Percentiles rank a stretch among this genome's conserved stretches.
Conservation (phyloP, 2,888 invertebrate genomes). For the Ethmia dodecea region DNA sequence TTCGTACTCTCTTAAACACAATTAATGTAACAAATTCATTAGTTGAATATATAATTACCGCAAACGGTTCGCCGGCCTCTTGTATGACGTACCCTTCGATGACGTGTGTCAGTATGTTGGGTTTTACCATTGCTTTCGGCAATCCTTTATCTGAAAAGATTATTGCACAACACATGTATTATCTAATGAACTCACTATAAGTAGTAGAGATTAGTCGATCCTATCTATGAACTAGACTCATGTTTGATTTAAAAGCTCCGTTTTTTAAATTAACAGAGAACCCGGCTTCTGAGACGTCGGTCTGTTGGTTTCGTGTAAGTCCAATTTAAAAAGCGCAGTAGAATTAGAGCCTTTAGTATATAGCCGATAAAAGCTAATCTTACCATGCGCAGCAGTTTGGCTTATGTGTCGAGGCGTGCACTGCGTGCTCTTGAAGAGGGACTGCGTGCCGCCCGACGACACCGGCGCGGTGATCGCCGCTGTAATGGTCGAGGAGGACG, state of each 20-base stretch:
- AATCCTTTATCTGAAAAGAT: conserved; percentile 73
- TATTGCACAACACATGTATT: background rate
- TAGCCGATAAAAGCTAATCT: conserved; percentile 9
- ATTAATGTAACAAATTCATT: background rate
- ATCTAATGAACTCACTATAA: background rate
- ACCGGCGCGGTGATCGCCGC: conserved; percentile 34
- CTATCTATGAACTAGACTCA: no score
- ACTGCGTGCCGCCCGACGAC: conserved; percentile 22
- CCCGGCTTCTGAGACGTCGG: background rate
- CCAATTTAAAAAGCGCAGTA: no score
- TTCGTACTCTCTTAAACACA: background rate
- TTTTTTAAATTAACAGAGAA: background rate
- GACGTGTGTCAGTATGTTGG: conserved; percentile 96
- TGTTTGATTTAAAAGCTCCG: no score
- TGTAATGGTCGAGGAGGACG: conserved; percentile 38
- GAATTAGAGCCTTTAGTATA: no score
- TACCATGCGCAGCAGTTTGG: conserved; percentile 49
- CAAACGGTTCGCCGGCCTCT: conserved; percentile 94
- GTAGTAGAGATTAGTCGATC: background rate
- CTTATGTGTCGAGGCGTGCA: conserved; percentile 43
- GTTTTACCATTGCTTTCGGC: conserved; percentile 95
- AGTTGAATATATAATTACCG: conserved; percentile 72
- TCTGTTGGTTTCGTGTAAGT: no score
- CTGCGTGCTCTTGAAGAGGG: conserved; percentile 47
- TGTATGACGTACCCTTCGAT: conserved; percentile 98